Conservation (phyloP, 1,140 invertebrate genomes). For the Lucilia cuprina region DNA sequence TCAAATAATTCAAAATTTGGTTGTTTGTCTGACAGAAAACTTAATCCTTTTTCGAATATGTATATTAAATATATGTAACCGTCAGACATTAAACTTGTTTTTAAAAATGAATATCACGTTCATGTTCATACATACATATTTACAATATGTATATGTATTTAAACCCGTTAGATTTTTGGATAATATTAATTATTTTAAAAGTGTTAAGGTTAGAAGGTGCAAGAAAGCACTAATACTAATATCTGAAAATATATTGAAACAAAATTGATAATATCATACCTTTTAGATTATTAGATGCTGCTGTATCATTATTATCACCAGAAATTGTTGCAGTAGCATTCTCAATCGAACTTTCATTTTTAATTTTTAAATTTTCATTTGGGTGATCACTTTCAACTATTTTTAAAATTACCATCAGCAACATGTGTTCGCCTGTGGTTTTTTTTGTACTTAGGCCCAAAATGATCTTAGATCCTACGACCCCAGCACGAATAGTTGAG, state of each 20-base stretch:
- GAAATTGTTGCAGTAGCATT: background rate
- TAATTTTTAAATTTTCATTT: background rate
- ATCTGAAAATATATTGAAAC: background rate
- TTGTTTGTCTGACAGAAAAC: no score
- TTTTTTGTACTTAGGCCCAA: constrained; percentile 54
- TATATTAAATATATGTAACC: no score
- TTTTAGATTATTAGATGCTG: constrained; percentile 5
- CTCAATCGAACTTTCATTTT: background rate
- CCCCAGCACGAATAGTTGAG: constrained; percentile 57
- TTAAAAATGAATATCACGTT: no score
- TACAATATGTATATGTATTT: no score
- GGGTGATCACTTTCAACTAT: constrained; percentile 52
- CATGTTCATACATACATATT: no score
- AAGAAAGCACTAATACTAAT: no score
- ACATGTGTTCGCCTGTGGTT: constrained; percentile 53
- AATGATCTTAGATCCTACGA: constrained; percentile 57
- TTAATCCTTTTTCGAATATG: no score
- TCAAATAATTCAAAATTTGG: no score
- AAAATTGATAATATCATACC: background rate
- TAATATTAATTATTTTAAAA: no score
- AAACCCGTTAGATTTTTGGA: no score
- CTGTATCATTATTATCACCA: constrained; percentile 10
- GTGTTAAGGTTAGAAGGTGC: no score
- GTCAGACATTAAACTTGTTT: no score
- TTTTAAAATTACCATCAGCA: constrained; percentile 57